Base-by-base conservation (phyloP, 2,797 vertebrate species). In the Petrocephalus schoutedeni region DNA sequence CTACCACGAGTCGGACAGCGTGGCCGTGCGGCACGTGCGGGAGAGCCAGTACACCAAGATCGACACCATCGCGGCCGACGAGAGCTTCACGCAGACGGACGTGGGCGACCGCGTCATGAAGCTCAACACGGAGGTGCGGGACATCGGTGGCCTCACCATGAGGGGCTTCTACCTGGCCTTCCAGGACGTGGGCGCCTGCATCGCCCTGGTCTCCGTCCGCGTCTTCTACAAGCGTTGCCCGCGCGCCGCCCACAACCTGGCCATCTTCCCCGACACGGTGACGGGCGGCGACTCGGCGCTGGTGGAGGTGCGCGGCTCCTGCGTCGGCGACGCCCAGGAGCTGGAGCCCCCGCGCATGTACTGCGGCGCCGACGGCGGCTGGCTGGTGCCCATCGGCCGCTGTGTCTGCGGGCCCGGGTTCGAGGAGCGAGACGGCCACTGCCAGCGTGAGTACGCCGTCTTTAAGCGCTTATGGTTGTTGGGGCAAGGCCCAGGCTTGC, bases 211-310 rank as follows among this genome's bases (percentile, higher is more conserved):
- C 83, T 96, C 96, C 0, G 95, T 97, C 86, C 90, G 96, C 87
- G 96, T 97, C 89, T 97, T 96, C 92, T 97, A 97, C 91, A 97
- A 97, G 93, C 96, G 96, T 92, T 97, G 96, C 89, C 95, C 96
- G 1, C 92, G 94, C 45, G 95, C 95, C 0, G 95, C 96, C 85
- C 95, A 96, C 0, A 97, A 96, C 92, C 88, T 97, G 91, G 96
- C 96, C 21, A 93, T 94, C 91, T 97, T 97, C 91, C 95, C 96
- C 0, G 96, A 97, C 93, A 97, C 96, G 0, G 96, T 97, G 82
- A 97, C 96, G 0, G 96, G 96, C 2, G 96, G 96, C 1, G 96
- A 97, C 93, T 96, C 96, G 0, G 95, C 96, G 0, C 92, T 97
- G 91, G 96, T 97, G 89, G 96, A 97, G 93, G 96, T 97, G 89